Evolutionary conservation across 2,888 invertebrate species (phyloP), one percentile per base, ranked within the genome.

Genomic region (Hypena proboscidalis): DNA sequence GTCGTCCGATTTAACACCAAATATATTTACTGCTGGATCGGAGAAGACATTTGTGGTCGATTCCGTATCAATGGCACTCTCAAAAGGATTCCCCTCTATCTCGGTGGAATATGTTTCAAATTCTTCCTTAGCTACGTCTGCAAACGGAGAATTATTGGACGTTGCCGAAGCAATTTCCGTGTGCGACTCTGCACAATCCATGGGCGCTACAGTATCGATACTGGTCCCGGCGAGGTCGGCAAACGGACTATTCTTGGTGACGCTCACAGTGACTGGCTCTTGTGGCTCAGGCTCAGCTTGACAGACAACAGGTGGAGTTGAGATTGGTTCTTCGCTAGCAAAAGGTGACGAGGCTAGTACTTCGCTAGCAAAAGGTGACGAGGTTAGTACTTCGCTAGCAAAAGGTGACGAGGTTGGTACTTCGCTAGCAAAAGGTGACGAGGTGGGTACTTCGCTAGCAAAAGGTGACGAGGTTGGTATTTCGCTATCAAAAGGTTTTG

Each of bases 11-110:
- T 68, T 58, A 0, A 71, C 47, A 2, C 70, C 72, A 48, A 85
- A 82, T 38, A 81, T 74, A 42, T 80, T 65, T 0, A 54, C 41
- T 10, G 64, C 51, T 5, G 62, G 43, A 4, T 66, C 63, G 17
- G 48, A 38, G 39, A 75, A 70, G 10, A 64, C 54, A 5, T 58
- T 42, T 4, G 49, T 33, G 17, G 50, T 34, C 0, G 74, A 70
- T 5, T 45, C 45, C 2, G 56, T 41, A 9, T 62, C 68, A 8
- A 54, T 44, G 2, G 26, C 47, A 11, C 59, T 69, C 53, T 87
- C 87, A 41, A 90, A 90, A 0, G 90, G 90, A 68, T 90, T 90
- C 22, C 68, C 79, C 15, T 88, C 87, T 8, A 40, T 47, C 2
- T 79, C 79, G 1, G 48, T 44, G 13, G 66, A 58, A 6, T 53